Evolutionary conservation across 2,888 invertebrate genomes (phyloP).

Genomic region (Tinea semifulvella): DNA sequence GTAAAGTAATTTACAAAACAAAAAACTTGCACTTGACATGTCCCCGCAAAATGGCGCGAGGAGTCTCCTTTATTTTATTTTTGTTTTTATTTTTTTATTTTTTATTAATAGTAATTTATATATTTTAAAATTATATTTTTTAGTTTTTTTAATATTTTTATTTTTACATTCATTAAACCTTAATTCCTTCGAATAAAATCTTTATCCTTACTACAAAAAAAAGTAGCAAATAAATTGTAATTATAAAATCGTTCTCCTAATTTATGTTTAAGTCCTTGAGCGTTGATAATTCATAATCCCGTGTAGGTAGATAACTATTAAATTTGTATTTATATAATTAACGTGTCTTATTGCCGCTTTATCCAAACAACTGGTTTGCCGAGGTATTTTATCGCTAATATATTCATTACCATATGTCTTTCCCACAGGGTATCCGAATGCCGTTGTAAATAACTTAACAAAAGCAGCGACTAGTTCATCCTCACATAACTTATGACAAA

Average conservation of each 20-base stretch:
- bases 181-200: too few species aligned
- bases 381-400: conserved; percentile 51
- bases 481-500: conserved; percentile 45
- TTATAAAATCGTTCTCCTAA: neutral
- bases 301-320: conserved; percentile 28
- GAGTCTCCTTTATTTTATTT: too few species aligned
- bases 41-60: too few species aligned
- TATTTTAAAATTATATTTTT: too few species aligned
- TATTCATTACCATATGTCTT: conserved; percentile 59
- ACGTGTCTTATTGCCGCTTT: conserved; percentile 45
- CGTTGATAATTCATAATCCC: conserved; percentile 6
- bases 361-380: conserved; percentile 43
- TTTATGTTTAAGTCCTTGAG: conserved; percentile 8
- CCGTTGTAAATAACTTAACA: conserved; percentile 54
- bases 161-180: too few species aligned
- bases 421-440: conserved; percentile 53
- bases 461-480: conserved; percentile 35
- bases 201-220: too few species aligned
- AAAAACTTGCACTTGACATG: too few species aligned
- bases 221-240: neutral
- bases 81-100: too few species aligned
- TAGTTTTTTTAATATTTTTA: too few species aligned
- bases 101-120: too few species aligned
- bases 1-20: too few species aligned
- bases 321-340: conserved; percentile 45